phyloP scores from a whole-genome alignment of 2,797 vertebrate species.

The Gymnodraco acuticeps region DNA sequence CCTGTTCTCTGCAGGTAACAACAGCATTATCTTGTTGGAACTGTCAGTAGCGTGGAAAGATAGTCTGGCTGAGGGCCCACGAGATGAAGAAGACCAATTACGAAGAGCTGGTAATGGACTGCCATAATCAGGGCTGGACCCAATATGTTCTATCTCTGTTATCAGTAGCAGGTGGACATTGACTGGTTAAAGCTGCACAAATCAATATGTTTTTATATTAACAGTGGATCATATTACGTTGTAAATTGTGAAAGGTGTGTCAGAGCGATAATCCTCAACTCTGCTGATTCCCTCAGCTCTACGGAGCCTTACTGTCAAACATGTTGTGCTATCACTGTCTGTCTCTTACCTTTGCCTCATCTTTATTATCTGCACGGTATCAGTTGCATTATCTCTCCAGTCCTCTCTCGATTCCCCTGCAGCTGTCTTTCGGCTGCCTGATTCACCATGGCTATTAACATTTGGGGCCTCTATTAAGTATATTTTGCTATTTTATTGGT shows the following conservation, averaged over 20 bases:
- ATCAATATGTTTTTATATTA: neutral
- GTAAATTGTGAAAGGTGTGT: too few species aligned
- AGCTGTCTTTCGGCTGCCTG: neutral
- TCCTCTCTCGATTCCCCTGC: neutral
- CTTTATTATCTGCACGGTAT: neutral
- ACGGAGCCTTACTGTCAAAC: neutral
- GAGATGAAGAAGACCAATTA: too few species aligned
- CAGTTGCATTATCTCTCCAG: neutral
- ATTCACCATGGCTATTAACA: neutral
- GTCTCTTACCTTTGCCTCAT: neutral
- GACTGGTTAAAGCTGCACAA: neutral
- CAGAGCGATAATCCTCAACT: too few species aligned
- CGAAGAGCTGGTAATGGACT: too few species aligned
- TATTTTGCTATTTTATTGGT: too few species aligned
- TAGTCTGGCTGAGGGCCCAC: too few species aligned
- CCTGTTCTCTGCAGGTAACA: too few species aligned
- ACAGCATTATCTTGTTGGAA: too few species aligned
- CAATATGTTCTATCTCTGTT: neutral
- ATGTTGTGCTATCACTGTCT: neutral
- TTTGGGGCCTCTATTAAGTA: neutral
- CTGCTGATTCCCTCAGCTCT: too few species aligned
- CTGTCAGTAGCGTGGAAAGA: too few species aligned
- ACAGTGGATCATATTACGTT: neutral
- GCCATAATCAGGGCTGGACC: too few species aligned
- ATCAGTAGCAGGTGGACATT: neutral